Evolutionary conservation across 2,113 vertebrate species (phyloP).

Genomic region (Gadus macrocephalus): DNA sequence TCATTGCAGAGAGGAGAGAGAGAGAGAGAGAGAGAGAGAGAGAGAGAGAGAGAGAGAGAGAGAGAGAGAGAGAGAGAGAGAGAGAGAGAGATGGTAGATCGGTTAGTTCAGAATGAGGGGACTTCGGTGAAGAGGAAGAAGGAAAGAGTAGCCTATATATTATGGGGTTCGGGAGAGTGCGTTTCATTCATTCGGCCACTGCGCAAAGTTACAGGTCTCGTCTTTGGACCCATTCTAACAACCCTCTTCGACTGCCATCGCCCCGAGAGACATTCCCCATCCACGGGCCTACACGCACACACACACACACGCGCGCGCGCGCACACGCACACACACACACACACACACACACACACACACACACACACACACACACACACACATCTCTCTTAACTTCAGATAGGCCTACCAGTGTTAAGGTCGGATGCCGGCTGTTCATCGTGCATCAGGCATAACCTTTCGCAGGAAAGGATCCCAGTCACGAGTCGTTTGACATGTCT

Average conservation of each 20-base stretch:
- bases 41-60: not conserved
- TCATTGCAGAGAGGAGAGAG: not conserved
- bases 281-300: not conserved
- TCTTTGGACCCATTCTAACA: slow-evolving; percentile 20
- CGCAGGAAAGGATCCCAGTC: slow-evolving; percentile 35
- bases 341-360: no score
- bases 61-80: slow-evolving; percentile 21
- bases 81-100: slow-evolving; percentile 8
- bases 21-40: not conserved
- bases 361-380: no score
- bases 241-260: slow-evolving; percentile 17
- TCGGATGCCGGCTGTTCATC: no score
- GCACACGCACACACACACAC: no score
- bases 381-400: no score
- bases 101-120: no score
- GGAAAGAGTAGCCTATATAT: slow-evolving; percentile 4
- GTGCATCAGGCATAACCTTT: not conserved
- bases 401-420: no score
- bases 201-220: slow-evolving; percentile 67
- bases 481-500: slow-evolving; percentile 15
- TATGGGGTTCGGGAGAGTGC: not conserved
- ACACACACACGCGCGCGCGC: no score
- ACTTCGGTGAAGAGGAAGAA: not conserved
- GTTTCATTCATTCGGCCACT: slow-evolving; percentile 51
- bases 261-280: not conserved